Conservation (phyloP, 2,888 invertebrate genomes). For the Diabrotica balteata region DNA sequence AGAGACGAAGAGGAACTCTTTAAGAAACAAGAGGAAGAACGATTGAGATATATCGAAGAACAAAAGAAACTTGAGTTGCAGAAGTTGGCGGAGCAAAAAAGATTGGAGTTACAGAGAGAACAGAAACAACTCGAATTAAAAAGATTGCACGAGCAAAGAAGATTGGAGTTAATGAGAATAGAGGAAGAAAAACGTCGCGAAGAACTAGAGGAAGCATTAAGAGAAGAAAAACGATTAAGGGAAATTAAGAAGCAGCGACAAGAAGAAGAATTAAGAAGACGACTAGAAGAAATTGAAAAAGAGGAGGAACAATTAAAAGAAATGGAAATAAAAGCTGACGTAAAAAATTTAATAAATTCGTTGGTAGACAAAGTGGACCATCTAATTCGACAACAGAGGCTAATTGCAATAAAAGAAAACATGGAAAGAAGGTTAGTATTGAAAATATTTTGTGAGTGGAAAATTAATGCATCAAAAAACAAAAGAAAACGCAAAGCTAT, state of each 20-base stretch:
- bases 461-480: conserved; percentile 54
- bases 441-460: conserved; percentile 62
- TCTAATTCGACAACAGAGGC: conserved; percentile 52
- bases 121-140: conserved; percentile 38
- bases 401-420: conserved; percentile 56
- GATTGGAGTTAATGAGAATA: neutral
- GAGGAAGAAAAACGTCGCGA: neutral
- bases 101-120: conserved; percentile 16
- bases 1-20: conserved; percentile 7
- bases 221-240: conserved; percentile 37
- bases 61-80: neutral
- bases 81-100: conserved; percentile 8
- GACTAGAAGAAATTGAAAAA: conserved; percentile 32
- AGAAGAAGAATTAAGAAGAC: conserved; percentile 37
- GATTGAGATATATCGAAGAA: conserved; percentile 3
- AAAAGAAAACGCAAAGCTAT: conserved; percentile 63
- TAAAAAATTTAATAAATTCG: conserved; percentile 51
- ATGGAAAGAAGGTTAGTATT: conserved; percentile 54
- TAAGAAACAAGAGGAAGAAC: conserved; percentile 6
- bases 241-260: conserved; percentile 35
- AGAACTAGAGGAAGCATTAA: conserved; percentile 34
- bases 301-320: conserved; percentile 41
- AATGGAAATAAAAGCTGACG: conserved; percentile 48
- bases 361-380: conserved; percentile 56
- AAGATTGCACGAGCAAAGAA: conserved; percentile 34